Base-by-base conservation (phyloP, 2,113 vertebrate species). In the Brienomyrus brachyistius region DNA sequence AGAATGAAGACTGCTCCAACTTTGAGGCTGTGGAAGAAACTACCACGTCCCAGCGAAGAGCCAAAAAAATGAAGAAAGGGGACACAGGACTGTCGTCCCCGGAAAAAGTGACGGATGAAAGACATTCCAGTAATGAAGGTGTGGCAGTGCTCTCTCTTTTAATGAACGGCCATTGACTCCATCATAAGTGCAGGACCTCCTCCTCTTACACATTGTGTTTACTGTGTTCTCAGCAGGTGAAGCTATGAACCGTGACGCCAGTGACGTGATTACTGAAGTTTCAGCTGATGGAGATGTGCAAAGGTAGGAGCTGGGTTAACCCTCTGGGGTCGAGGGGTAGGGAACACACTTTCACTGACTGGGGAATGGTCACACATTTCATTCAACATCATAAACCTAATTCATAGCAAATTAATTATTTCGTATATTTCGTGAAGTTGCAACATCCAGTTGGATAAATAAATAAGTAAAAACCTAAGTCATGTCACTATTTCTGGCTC, bases 1-100 rank as follows among this genome's bases (percentile, higher is more conserved):
- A 98, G 91, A 98, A 97, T 27, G 96, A 97, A 23, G 94, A 95
- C 19, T 91, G 97, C 89, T 89, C 93, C 83, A 92, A 90, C 23
- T 87, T 95, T 11, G 93, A 23, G 88, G 3, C 48, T 84, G 51
- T 35, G 0, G 27, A 91, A 4, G 80, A 21, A 27, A 82, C 89
- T 10, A 51, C 92, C 88, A 23, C 87, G 0, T 88, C 89, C 0
- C 95, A 96, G 92, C 97, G 93, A 66, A 97, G 94, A 91, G 93
- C 90, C 43, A 96, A 94, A 91, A 96, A 94, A 91, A 96, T 91
- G 89, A 96, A 92, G 91, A 94, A 91, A 1, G 27, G 3, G 90
- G 88, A 93, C 70, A 40, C 82, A 90, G 89, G 77, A 66, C 90
- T 94, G 5, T 88, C 89, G 4, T 92, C 94, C 51, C 56, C 88